Percentiles rank a stretch among this genome's conserved stretches.
phyloP scores from a whole-genome alignment of 2,113 vertebrate species.

The Tachuris rubrigastra region DNA sequence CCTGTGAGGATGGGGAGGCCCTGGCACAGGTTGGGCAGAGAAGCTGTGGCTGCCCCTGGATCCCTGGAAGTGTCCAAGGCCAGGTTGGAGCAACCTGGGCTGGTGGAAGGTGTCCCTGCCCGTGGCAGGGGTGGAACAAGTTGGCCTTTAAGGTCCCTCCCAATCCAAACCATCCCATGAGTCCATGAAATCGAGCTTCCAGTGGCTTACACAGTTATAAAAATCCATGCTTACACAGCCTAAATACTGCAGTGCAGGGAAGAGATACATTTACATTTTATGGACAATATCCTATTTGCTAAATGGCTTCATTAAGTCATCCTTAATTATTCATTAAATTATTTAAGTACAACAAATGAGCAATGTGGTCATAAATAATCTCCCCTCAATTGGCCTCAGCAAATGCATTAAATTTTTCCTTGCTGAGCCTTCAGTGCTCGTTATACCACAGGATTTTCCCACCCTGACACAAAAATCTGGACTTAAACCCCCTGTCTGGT shows the following conservation, averaged over 20 bases:
- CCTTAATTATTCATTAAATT: background rate
- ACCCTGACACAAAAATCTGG: background rate
- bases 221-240: background rate
- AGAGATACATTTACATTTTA: background rate
- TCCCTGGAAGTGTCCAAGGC: background rate
- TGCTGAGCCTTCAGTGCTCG: background rate
- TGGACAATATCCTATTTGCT: background rate
- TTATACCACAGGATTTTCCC: background rate
- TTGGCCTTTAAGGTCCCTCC: background rate
- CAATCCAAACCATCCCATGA: background rate
- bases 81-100: background rate
- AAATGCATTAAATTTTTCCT: accelerated
- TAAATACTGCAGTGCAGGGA: background rate
- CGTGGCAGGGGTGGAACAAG: background rate
- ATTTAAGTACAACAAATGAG: background rate
- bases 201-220: background rate
- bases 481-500: background rate
- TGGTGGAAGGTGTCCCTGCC: background rate
- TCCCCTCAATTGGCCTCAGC: background rate
- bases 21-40: background rate
- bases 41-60: background rate
- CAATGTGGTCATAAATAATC: background rate
- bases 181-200: background rate
- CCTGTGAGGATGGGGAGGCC: background rate
- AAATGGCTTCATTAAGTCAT: background rate